These are phyloP conservation scores for Pyrgus malvae DNA, from an alignment of 2,888 invertebrate genomes.

Conservation along the genomic window DNA sequence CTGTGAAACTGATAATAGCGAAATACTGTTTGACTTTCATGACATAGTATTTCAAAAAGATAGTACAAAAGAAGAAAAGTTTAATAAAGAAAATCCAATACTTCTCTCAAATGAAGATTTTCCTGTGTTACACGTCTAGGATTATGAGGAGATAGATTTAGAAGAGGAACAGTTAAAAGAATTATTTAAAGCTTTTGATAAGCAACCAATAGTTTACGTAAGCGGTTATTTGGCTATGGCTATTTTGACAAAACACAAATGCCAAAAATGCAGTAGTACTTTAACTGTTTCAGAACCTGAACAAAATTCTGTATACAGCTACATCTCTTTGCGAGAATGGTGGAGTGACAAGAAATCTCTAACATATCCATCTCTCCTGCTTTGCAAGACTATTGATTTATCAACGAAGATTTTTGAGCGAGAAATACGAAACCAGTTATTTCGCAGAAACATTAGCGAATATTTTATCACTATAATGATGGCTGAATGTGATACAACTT, in stretches of 20 bases:
- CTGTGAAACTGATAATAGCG: neutral
- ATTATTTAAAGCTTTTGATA: neutral
- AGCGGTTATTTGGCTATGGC: neutral
- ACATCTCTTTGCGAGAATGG: too few species aligned
- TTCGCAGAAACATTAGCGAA: too few species aligned
- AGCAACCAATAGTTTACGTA: neutral
- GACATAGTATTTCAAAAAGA: neutral
- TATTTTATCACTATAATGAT: neutral
- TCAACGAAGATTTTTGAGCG: neutral
- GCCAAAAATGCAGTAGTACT: neutral
- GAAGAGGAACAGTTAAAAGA: neutral
- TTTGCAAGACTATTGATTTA: too few species aligned
- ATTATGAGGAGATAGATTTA: neutral
- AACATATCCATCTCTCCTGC: too few species aligned
- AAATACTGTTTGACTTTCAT: neutral
- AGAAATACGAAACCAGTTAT: too few species aligned
- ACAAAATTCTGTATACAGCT: too few species aligned
- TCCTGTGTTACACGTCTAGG: neutral
- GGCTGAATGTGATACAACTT: neutral
- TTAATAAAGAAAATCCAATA: neutral
- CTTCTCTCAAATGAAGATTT: neutral
- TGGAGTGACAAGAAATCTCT: too few species aligned
- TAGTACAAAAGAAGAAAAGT: too few species aligned
- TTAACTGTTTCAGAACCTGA: too few species aligned
- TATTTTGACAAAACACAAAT: too few species aligned